Evolutionary conservation across 2,888 invertebrate species (phyloP).

Genomic region (Tillus elongatus): DNA sequence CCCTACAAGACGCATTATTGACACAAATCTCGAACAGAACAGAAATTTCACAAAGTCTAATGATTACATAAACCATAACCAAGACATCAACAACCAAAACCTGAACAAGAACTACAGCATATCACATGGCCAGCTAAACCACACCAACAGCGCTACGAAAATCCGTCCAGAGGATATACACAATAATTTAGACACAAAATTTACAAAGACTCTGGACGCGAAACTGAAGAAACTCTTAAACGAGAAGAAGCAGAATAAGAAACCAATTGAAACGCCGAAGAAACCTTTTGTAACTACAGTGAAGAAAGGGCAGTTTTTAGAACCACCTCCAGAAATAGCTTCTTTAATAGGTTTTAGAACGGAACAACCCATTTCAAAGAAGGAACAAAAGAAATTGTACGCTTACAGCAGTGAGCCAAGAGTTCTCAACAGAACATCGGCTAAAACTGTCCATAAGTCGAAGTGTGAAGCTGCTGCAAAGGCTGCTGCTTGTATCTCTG

Average conservation of each 20-base stretch:
- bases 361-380: slow-evolving; percentile 23
- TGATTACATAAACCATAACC: slow-evolving; percentile 26
- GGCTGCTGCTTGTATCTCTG: slow-evolving; percentile 32
- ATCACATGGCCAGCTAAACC: slow-evolving; percentile 42
- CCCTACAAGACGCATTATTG: slow-evolving; percentile 42
- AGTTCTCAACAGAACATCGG: slow-evolving; percentile 39
- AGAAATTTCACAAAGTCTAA: slow-evolving; percentile 37
- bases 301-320: slow-evolving; percentile 66
- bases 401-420: slow-evolving; percentile 59
- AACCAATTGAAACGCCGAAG: slow-evolving; percentile 22
- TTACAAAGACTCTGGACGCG: slow-evolving; percentile 62
- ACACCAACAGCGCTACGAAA: slow-evolving; percentile 31
- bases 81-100: slow-evolving; percentile 29
- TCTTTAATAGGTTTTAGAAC: slow-evolving; percentile 49
- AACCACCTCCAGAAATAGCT: slow-evolving; percentile 67
- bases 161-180: slow-evolving; percentile 34
- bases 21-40: slow-evolving; percentile 32
- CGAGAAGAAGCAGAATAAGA: slow-evolving; percentile 40
- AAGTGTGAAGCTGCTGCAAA: slow-evolving; percentile 37
- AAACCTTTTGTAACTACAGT: slow-evolving; percentile 73
- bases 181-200: slow-evolving; percentile 43
- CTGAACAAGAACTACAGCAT: slow-evolving; percentile 37
- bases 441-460: slow-evolving; percentile 32
- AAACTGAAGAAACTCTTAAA: slow-evolving; percentile 62
- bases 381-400: slow-evolving; percentile 46